These are phyloP conservation scores for Tinamus guttatus DNA, from an alignment of 2,113 vertebrate genomes.

Conservation along the genomic window DNA sequence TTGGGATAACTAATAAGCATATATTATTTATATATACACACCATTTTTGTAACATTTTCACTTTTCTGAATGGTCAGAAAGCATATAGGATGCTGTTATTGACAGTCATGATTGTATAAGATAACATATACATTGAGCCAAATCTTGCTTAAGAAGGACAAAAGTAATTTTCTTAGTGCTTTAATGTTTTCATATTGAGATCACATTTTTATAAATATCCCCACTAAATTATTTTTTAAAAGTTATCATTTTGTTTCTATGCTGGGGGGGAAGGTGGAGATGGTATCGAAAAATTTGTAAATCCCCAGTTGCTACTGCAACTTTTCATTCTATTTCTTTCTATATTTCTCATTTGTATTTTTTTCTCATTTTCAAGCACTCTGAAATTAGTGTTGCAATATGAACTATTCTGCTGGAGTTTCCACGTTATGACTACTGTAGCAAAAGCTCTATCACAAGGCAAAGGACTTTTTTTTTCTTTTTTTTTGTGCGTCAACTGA, in stretches of 20 bases:
- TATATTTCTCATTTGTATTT: not conserved
- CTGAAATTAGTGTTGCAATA: not conserved
- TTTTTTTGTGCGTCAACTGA: not conserved
- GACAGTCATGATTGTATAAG: not conserved
- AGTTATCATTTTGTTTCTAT: not conserved
- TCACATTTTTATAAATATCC: not conserved
- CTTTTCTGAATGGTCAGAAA: not conserved
- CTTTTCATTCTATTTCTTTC: not conserved
- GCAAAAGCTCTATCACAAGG: not conserved
- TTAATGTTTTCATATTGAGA: not conserved
- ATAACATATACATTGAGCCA: not conserved
- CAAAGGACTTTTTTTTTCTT: constrained; percentile 1
- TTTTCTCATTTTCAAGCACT: not conserved
- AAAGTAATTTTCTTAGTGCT: not conserved
- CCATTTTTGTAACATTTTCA: not conserved
- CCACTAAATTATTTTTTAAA: not conserved
- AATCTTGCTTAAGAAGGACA: not conserved
- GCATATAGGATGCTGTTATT: not conserved
- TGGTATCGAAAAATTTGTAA: not conserved
- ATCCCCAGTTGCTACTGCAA: not conserved
- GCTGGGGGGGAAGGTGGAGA: not conserved
- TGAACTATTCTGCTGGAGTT: not conserved
- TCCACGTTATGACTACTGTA: not conserved
- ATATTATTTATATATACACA: too few species aligned
- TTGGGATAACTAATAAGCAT: not conserved